Evolutionary conservation across 2,113 vertebrate species (phyloP).

Genomic region (Collichthys lucidus): DNA sequence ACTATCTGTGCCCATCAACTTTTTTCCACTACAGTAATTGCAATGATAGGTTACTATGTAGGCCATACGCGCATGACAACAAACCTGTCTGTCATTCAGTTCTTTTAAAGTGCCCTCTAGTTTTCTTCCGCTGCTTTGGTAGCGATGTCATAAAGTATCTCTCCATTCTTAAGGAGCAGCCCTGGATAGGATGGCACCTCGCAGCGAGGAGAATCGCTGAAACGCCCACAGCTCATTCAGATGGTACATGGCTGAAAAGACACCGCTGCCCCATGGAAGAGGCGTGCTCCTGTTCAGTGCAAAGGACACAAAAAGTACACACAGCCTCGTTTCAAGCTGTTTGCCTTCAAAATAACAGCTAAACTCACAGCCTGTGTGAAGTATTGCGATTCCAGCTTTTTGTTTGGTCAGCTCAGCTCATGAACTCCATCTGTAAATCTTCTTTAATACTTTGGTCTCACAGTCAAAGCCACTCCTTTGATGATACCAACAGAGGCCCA

Average conservation of each 20-base stretch:
- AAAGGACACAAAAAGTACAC: background rate
- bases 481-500: conserved; percentile 14
- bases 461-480: conserved; percentile 50
- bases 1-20: background rate
- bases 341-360: conserved; percentile 1
- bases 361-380: background rate
- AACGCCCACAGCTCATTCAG: conserved; percentile 83
- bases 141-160: conserved; percentile 66
- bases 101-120: conserved; percentile 20
- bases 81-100: conserved; percentile 2
- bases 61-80: conserved; percentile 9
- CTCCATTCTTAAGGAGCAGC: conserved; percentile 35
- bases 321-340: background rate
- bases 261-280: conserved; percentile 6
- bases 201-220: conserved; percentile 85
- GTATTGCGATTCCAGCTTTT: conserved; percentile 6
- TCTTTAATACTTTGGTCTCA: background rate
- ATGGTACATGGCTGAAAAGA: conserved; percentile 43
- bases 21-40: background rate
- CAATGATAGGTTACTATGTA: background rate
- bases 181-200: conserved; percentile 78
- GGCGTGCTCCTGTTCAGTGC: background rate
- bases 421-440: conserved; percentile 21
- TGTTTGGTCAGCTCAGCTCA: conserved; percentile 1
- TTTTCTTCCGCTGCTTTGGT: conserved; percentile 50